Base-by-base conservation (phyloP, 1,140 invertebrate genomes). In the Aphis gossypii region DNA sequence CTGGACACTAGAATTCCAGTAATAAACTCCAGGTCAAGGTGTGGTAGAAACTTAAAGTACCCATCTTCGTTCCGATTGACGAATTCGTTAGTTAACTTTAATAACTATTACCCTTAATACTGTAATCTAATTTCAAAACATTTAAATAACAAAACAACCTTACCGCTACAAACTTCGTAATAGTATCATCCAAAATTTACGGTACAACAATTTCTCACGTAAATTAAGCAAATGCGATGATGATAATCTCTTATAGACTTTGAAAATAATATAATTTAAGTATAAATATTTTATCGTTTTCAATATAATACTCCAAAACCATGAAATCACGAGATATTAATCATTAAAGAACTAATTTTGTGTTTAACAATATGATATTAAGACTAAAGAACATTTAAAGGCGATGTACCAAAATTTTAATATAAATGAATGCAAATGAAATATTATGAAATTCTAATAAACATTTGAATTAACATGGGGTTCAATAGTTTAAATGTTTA, bases 91-190 rank as follows among this genome's bases (percentile, higher is more conserved):
- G 25, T 87, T 25, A 86, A 86, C 84, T 46, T 25, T 48, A 44
- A 84, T 84, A 25, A 23, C n/a, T 23, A 41, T 83, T 41, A 84
- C 23, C 84, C 41, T n/a, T 41, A 30, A 87, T 87, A 30, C 30
- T n/a, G 44, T 46, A 87, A 87, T 46, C 44, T 30, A 48, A 87
- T 87, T 87, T n/a, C 14, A 46, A 48, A 87, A 87, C 84, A 46
- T 46, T 87, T 87, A 30, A 87, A 46, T 87, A 46, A 87, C 44
- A 87, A 87, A 87, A 87, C 84, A 87, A 48, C 84, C 18, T 30
- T 30, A 86, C 84, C 30, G 5, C 84, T 30, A 87, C 84, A 48
- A 87, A 87, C 84, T 87, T 87, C 30, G 41, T 48, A 87, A 46
- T n/a, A 46, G 41, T 46, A 46, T 46, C 84, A 87, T 48, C 25